Conservation (phyloP, 2,113 vertebrate species). For the Syngnathus scovelli region DNA sequence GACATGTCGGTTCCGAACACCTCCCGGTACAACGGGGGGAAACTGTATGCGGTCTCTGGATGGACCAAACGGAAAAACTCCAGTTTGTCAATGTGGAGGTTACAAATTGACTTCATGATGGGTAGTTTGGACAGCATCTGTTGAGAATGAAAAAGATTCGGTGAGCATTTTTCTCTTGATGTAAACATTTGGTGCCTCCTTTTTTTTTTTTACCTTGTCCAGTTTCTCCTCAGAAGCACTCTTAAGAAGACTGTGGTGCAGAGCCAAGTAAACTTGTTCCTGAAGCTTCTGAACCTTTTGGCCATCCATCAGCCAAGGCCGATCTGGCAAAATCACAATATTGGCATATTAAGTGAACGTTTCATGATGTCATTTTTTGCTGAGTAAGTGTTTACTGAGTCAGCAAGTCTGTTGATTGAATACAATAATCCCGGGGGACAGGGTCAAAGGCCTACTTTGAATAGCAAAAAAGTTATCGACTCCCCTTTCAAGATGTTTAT, state of each 20-base stretch:
- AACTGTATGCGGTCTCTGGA: conserved; percentile 81
- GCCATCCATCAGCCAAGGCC: conserved; percentile 79
- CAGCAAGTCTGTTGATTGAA: neutral
- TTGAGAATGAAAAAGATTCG: conserved; percentile 11
- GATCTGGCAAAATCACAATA: conserved; percentile 63
- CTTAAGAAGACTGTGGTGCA: conserved; percentile 83
- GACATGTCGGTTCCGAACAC: conserved; percentile 82
- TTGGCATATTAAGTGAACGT: neutral
- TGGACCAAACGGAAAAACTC: conserved; percentile 87
- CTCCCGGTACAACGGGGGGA: conserved; percentile 86
- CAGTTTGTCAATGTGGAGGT: conserved; percentile 86
- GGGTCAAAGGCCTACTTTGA: neutral
- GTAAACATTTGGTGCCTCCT: neutral
- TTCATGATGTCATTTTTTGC: neutral
- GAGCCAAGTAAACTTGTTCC: conserved; percentile 81
- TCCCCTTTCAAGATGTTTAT: neutral
- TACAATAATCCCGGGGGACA: no score
- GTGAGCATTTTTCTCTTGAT: neutral
- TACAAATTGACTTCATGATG: conserved; percentile 86
- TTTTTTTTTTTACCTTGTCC: conserved; percentile 70
- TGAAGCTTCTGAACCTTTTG: conserved; percentile 86
- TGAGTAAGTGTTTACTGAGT: neutral
- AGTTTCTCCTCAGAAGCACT: conserved; percentile 79
- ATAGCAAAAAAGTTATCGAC: neutral
- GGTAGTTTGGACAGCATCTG: conserved; percentile 86